Evolutionary conservation across 2,797 vertebrate species (phyloP).

Genomic region (Novumbra hubbsi): DNA sequence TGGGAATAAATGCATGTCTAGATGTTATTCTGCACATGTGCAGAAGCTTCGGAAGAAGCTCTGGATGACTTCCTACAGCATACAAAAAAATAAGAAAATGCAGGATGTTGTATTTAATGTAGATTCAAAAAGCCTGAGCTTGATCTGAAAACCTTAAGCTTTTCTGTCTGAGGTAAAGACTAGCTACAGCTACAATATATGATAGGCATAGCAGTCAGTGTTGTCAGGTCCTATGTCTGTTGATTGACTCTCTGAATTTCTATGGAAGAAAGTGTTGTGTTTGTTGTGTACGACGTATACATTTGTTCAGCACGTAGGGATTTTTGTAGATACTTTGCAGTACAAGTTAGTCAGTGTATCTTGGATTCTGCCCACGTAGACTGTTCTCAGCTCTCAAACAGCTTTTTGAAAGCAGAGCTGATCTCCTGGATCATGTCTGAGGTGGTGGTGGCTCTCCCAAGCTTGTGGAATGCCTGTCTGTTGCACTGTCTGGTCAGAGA

Average conservation of each 20-base stretch:
- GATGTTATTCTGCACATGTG: too few relatives aligned
- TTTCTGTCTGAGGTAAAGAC: constrained; percentile 9
- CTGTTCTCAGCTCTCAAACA: constrained; percentile 85
- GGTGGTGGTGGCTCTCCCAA: constrained; percentile 89
- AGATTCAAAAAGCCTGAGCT: too few relatives aligned
- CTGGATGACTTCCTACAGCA: too few relatives aligned
- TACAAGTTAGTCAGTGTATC: neutral
- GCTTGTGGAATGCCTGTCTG: constrained; percentile 89
- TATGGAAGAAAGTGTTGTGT: neutral
- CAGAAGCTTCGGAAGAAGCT: too few relatives aligned
- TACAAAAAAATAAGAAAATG: too few relatives aligned
- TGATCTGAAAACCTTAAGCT: neutral
- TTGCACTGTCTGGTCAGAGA: constrained; percentile 90
- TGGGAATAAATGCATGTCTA: too few relatives aligned
- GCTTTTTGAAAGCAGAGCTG: constrained; percentile 86
- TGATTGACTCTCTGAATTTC: neutral
- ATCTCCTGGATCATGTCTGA: constrained; percentile 95
- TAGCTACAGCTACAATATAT: neutral
- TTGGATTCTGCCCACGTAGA: neutral
- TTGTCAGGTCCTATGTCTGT: neutral
- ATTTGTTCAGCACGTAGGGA: neutral
- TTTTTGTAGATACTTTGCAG: neutral
- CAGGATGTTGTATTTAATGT: too few relatives aligned
- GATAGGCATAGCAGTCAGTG: neutral
- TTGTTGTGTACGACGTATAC: neutral